Evolutionary conservation across 2,888 invertebrate species (phyloP).

Genomic region (Adela reaumurella): DNA sequence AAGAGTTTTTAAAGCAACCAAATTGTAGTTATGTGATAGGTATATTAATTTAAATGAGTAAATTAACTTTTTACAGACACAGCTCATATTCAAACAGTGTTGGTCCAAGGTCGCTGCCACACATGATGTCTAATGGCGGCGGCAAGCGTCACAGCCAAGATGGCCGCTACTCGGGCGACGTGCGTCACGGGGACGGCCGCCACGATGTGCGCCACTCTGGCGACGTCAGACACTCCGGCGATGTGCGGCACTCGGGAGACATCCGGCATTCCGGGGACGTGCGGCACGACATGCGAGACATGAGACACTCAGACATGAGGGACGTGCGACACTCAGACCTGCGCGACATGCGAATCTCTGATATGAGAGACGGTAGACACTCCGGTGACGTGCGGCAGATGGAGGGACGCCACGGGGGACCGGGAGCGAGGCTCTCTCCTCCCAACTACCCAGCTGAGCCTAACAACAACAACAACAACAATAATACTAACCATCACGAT

Average conservation of each 20-base stretch:
- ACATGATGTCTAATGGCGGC: constrained; percentile 20
- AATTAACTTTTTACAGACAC: too few species aligned
- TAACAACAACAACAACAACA: constrained; percentile 17
- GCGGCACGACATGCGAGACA: not conserved
- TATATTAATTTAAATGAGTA: too few species aligned
- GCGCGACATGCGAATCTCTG: not conserved
- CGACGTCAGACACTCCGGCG: not conserved
- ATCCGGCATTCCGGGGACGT: not conserved
- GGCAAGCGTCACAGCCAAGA: constrained; percentile 1
- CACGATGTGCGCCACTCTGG: not conserved
- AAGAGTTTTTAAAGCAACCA: too few species aligned
- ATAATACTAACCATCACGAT: constrained; percentile 60
- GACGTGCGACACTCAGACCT: constrained; percentile 1
- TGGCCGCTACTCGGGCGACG: not conserved
- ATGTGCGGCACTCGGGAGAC: not conserved
- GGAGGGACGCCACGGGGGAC: constrained; percentile 11
- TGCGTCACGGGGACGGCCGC: not conserved
- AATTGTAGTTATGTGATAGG: too few species aligned
- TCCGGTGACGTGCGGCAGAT: not conserved
- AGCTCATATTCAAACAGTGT: constrained; percentile 28
- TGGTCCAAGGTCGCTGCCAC: constrained; percentile 41
- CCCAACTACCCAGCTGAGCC: constrained; percentile 17
- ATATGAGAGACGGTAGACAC: not conserved
- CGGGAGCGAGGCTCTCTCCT: constrained; percentile 33
- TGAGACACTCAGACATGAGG: not conserved